Evolutionary conservation across 2,888 invertebrate genomes (phyloP), one percentile per base, ranked within the genome.

Genomic region (Perizoma affinitatum): DNA sequence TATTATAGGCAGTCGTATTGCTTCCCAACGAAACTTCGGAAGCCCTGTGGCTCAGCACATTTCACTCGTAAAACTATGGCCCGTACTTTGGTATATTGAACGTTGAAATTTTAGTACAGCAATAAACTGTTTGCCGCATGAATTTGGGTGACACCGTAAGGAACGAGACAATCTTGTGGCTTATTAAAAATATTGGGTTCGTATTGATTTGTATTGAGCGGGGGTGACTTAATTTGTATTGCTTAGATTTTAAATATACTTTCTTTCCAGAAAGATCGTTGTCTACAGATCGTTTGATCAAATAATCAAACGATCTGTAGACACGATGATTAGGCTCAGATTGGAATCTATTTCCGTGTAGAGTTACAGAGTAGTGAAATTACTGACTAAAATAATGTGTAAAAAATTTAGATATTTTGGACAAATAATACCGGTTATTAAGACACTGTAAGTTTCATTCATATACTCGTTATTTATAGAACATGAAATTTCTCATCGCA

Each of bases 11-110:
- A 90, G 85, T 92, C 87, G 88, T 90, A 91, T 84, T 80, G 90
- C 90, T 91, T 91, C 90, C 86, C 86, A 84, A 84, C 90, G 84
- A 91, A 91, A 91, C 90, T 92, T 91, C 84, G 80, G 91, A 92
- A 91, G 90, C 90, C 90, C 87, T 86, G 90, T 84, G 53, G 53
- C 84, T 82, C 83, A 83, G 86, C 84, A 83, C 85, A 84, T 86
- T 88, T 84, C 70, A 80, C 83, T 86, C 88, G 87, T 90, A 90
- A 89, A 89, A 88, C 87, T 85, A 87, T 84, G 80, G 45, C 65
- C 74, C 73, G 73, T 82, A 85, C 80, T 84, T 80, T 70, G 68
- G 79, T 80, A 82, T 84, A 86, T 84, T 78, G 82, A 85, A 85
- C 83, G 85, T 86, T 86, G 85, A 86, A 88, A 87, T 88, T 88